Base-by-base conservation (phyloP, 2,113 vertebrate species). In the Platichthys flesus region DNA sequence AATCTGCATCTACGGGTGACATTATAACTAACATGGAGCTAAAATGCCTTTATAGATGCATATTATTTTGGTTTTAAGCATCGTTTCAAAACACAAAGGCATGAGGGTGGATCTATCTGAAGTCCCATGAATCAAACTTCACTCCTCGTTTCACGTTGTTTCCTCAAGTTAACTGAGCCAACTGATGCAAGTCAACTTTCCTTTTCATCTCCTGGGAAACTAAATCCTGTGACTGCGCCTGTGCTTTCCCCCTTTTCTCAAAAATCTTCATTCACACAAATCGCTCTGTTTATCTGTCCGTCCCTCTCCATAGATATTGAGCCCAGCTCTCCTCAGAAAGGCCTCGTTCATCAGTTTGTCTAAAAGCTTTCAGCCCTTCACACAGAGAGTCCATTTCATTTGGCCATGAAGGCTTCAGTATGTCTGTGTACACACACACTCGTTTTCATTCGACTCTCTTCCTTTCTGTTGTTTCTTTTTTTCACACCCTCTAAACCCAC, bases 281-380 rank as follows among this genome's bases (percentile, higher is more conserved):
- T 85, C 52, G 40, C 52, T 76, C 64, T 81, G 62, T 81, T 52
- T 77, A 15, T 81, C 62, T 31, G 21, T 76, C 56, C 56, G 60
- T 69, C 80, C 64, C 51, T 79, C 69, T 72, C 67, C 42, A 4
- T n/a, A 23, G 63, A 79, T 81, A 89, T 83, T 79, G 55, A 72
- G 81, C 78, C 45, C 59, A 49, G 20, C 31, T 60, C 61, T 67
- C 55, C 14, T 68, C 67, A 45, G 65, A 74, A 78, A 71, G 6
- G 65, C 61, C 73, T 63, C 5, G 2, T 68, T 60, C 75, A 51
- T 59, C 68, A 57, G 84, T 91, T 92, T 90, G 88, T 78, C 82
- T 70, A 81, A 90, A 88, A 81, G 89, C 91, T 90, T 88, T 85
- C 66, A 54, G 70, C 12, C 76, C 76, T 24, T 72, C 65, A 72